phyloP scores from a whole-genome alignment of 1,140 invertebrate species.

The Agrypnia vestita region DNA sequence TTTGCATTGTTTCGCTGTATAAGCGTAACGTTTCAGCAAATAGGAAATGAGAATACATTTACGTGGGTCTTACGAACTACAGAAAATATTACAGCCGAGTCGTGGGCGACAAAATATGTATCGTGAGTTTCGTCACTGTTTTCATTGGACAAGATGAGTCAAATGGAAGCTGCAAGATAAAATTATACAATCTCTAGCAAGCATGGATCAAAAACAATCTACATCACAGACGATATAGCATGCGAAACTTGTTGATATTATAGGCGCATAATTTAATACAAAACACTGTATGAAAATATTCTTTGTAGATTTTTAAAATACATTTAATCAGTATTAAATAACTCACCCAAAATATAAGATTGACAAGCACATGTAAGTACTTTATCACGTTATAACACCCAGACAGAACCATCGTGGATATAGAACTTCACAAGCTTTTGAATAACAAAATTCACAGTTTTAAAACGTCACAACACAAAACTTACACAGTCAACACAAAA shows the following conservation, averaged over 20 bases:
- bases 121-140: no score
- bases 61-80: no score
- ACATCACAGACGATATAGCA: background rate
- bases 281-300: background rate
- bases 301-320: background rate
- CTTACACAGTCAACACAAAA: constrained; percentile 35
- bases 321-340: background rate
- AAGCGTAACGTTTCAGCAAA: no score
- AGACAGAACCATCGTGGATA: constrained; percentile 74
- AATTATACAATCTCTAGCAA: background rate
- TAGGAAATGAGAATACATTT: no score
- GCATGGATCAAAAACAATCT: background rate
- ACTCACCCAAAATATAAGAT: constrained; percentile 83
- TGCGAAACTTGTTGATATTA: background rate
- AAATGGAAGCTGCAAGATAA: constrained; percentile 11
- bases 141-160: no score
- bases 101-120: no score
- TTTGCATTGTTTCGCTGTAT: no score
- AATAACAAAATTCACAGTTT: constrained; percentile 46
- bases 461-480: constrained; percentile 54
- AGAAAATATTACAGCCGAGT: no score
- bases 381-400: constrained; percentile 81
- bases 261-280: background rate
- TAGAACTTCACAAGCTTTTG: constrained; percentile 18
- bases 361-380: constrained; percentile 80